These are phyloP conservation scores for Gymnorhina tibicen DNA, from an alignment of 2,113 vertebrate genomes.

Conservation along the genomic window DNA sequence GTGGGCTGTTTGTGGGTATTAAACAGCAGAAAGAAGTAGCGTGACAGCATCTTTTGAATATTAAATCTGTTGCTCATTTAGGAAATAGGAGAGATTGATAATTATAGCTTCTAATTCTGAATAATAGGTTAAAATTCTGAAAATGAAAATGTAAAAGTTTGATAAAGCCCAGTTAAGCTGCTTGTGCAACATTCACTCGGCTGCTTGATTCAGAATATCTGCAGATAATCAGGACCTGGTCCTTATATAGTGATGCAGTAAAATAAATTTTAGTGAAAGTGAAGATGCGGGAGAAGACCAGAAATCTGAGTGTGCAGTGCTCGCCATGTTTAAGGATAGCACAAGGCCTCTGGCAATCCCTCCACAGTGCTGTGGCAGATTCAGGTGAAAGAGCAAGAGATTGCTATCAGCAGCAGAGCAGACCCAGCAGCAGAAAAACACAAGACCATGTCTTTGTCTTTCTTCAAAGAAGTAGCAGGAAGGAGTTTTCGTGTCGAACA, in stretches of 20 bases:
- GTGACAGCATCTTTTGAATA: neutral
- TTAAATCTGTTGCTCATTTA: neutral
- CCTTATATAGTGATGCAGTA: neutral
- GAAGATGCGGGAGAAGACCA: neutral
- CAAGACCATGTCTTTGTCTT: neutral
- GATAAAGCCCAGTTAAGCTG: neutral
- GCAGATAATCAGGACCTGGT: neutral
- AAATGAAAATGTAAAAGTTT: neutral
- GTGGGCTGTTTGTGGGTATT: neutral
- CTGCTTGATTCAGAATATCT: neutral
- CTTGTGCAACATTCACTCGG: neutral
- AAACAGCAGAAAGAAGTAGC: neutral
- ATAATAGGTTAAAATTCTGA: neutral
- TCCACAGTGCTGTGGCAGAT: neutral
- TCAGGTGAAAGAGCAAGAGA: neutral
- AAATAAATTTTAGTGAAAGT: neutral
- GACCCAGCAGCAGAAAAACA: neutral
- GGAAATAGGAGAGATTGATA: neutral
- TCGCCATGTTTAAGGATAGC: neutral
- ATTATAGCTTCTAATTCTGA: neutral
- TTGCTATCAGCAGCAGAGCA: neutral
- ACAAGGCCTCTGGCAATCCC: neutral
- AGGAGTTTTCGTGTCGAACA: neutral
- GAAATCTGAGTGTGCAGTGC: neutral
- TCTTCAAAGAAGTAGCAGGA: neutral